Base-by-base conservation (phyloP, 2,797 vertebrate species). In the Cuniculus paca region DNA sequence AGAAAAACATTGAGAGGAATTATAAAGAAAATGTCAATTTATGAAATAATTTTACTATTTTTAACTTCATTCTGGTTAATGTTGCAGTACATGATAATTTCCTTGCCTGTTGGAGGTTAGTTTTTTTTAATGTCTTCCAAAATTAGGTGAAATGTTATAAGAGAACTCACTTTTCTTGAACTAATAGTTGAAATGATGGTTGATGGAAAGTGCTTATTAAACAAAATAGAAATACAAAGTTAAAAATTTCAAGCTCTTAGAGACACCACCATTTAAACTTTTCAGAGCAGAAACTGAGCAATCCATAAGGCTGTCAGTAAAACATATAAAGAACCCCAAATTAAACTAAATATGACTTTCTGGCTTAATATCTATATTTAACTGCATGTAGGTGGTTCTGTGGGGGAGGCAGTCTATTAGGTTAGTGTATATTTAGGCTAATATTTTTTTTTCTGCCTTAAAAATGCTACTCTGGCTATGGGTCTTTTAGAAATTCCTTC, bases 31-130 rank as follows among this genome's bases (percentile, higher is more conserved):
- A 80, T 95, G 94, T 92, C 94, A 94, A 85, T 93, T 96, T 94
- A 97, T 91, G 60, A 95, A 97, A 97, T 95, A 97, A 77, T 72
- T 96, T 97, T 95, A 81, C 42, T 97, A 94, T 97, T 98, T 98
- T 97, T 97, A 97, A 79, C 94, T 98, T 98, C 74, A 93, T 75
- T 96, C 50, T 36, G 91, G 90, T 95, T 96, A 95, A 95, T 9
- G 17, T 97, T 96, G 80, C 42, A 80, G 75, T 93, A 97, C 93
- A 98, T 97, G 95, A 97, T 97, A 97, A 98, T 98, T 97, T 98
- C 97, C 97, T 95, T 97, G 97, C 97, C 97, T 97, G 95, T 95
- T 97, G 96, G 95, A 98, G 95, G 97, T 96, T 97, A 42, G 54
- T 92, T 92, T 95, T 95, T 95, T 60, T 34, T 5, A 91, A 85